Evolutionary conservation across 2,113 vertebrate species (phyloP).

Genomic region (Sinocyclocheilus anophthalmus): DNA sequence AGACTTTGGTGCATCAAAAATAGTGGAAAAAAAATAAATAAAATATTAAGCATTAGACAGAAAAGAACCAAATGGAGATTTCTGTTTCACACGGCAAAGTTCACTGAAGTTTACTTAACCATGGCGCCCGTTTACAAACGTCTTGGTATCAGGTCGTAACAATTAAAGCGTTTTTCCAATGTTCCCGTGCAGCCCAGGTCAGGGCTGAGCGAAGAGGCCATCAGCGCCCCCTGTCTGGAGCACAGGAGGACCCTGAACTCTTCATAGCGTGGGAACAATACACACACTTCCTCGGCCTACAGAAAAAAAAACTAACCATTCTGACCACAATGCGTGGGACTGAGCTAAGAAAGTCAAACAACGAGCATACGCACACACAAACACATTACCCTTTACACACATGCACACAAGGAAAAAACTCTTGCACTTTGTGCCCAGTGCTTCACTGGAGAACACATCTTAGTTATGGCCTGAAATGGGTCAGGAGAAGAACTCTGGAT

Average conservation of each 20-base stretch:
- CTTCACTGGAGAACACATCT: conserved; percentile 38
- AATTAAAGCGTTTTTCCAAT: conserved; percentile 25
- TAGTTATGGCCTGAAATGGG: conserved; percentile 21
- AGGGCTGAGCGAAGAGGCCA: background rate
- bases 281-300: conserved; percentile 46
- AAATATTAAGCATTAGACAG: background rate
- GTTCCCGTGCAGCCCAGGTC: background rate
- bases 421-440: conserved; percentile 24
- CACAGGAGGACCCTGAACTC: background rate
- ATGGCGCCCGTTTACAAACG: conserved; percentile 5
- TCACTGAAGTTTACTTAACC: conserved; percentile 13
- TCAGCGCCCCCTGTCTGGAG: conserved; percentile 48
- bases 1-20: background rate
- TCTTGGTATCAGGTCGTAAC: conserved; percentile 9
- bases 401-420: conserved; percentile 20
- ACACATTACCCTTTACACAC: conserved; percentile 39
- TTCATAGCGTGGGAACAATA: conserved; percentile 58
- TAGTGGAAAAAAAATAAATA: background rate
- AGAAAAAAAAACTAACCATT: conserved; percentile 50
- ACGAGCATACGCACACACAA: conserved; percentile 44
- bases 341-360: conserved; percentile 42
- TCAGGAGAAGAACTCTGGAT: conserved; percentile 22
- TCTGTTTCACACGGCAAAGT: conserved; percentile 13
- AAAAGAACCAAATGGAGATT: background rate
- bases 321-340: conserved; percentile 49